Base-by-base conservation (phyloP, 2,888 invertebrate species). In the Cerastis leucographa region DNA sequence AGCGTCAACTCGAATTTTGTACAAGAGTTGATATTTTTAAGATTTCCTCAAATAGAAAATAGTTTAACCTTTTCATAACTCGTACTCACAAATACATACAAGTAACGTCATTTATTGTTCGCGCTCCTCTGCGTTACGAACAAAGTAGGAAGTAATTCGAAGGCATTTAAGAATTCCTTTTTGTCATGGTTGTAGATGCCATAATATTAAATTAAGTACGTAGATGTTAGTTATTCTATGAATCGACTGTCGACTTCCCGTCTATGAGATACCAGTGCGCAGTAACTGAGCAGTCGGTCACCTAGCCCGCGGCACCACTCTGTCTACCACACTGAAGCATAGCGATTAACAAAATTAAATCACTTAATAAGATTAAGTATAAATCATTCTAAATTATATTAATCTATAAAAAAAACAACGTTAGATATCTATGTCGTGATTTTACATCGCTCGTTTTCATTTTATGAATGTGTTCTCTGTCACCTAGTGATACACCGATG, bases 311-410 rank as follows among this genome's bases (percentile, higher is more conserved):
- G 68, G 70, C 75, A 67, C 69, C 64, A 46, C 75, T 79, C 51
- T 78, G 64, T 68, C 77, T 79, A 80, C 76, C 81, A 71, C 65
- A 51, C 29, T 78, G 66, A 84, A 83, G 75, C 77, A 76, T 78
- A 88, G 87, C 80, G 79, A 89, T 78, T 77, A 71, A 84, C 84
- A 88, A 88, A 88, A 86, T 88, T 84, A 89, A 88, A 89, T 90
- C 90, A 94, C 94, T 94, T 95, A 94, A 94, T 95, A 85, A 91
- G 93, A 94, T 94, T 95, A 95, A 95, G 94, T 94, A 94, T 93
- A 92, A 92, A 92, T 88, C 83, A 91, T 91, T 92, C 91, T 92
- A 93, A 92, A 94, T 91, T 92, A 93, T 90, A 90, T 89, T 88
- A 90, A 90, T 87, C 82, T 87, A 86, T 89, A 85, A 89, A 78